Evolutionary conservation across 1,140 invertebrate genomes (phyloP), one percentile per base, ranked within the genome.

Genomic region (Nebria ingens): DNA sequence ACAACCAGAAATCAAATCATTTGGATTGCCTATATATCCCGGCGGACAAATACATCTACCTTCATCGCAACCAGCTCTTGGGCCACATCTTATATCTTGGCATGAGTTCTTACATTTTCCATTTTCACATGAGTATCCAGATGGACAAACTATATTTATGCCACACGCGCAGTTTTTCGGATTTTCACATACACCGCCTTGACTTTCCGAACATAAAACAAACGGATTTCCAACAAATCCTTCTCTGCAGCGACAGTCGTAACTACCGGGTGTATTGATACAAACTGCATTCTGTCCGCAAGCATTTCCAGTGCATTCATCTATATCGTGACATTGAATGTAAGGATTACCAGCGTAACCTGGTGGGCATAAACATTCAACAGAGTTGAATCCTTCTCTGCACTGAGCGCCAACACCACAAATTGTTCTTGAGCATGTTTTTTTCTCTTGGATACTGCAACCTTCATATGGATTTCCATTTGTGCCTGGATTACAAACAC

Each of bases 341-440:
- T 89, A 93, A 1, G 90, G 87, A 77, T 93, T 93, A 58, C 91
- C 91, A 54, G 81, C 77, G 64, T 84, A 91, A 20, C 89, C 91
- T 45, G 81, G 78, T 25, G 85, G 85, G 67, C 91, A 94, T 11
- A 85, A 65, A 64, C 91, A 94, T 66, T 90, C 85, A 19, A 92
- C 79, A 45, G 80, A 79, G 54, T 84, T 83, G 22, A 76, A 76
- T 40, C 81, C 83, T 63, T 88, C 79, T 59, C 78, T 79, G 64
- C 91, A 95, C 56, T 86, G 80, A 2, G 91, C 89, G 62, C 86
- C 84, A 15, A 68, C 66, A 17, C 91, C 91, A 69, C 91, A 94
- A 13, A 81, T 74, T 23, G 82, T 80, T 52, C 76, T 78, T 1
- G 79, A 76, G 62, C 90, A 93, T n/a, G 84, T 80, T 54, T 81